Base-by-base conservation (phyloP, 2,888 invertebrate genomes). In the Chaetogeoica ovagalla region DNA sequence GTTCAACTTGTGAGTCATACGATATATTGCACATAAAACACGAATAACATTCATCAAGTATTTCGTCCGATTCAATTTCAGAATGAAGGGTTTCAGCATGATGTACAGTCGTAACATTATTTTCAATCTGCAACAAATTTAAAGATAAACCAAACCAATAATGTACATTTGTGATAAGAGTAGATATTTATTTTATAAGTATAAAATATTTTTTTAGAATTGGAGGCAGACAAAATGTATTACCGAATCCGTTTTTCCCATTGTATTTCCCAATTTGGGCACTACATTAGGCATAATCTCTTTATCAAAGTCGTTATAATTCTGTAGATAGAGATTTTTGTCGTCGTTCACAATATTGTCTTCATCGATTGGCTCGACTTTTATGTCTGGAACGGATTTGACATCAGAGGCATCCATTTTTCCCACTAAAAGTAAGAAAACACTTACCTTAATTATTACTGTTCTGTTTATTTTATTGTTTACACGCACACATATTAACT, bases 11-110 rank as follows among this genome's bases (percentile, higher is more conserved):
- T 39, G 77, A 63, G 19, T 79, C 55, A 13, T 79, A 79, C 52
- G 77, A 79, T n/a, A 79, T 23, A 70, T 79, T 70, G 21, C 77
- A 79, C 77, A 79, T 79, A 71, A 79, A 79, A 79, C 77, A 79
- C 0, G 77, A 79, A 63, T 79, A 79, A 71, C 77, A 79, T 79
- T 79, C 77, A 57, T 79, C 77, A 71, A 55, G 70, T 0, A 59
- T 52, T 4, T 63, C 77, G 21, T 79, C 77, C 23, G 62, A 19
- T 57, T 79, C 77, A 71, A 55, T 70, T 57, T 79, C 77, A n/a
- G 19, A 23, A 23, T 70, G 15, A 37, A 21, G 0, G 37, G 52
- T 62, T 52, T 70, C 55, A 37, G 8, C 19, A 21, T 63, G 5
- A 63, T 55, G 55, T 19, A 43, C 2, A 17, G 55, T 55, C 11